These are phyloP conservation scores for Ivindomyrus marchei DNA, from an alignment of 2,113 vertebrate species.

Conservation along the genomic window DNA sequence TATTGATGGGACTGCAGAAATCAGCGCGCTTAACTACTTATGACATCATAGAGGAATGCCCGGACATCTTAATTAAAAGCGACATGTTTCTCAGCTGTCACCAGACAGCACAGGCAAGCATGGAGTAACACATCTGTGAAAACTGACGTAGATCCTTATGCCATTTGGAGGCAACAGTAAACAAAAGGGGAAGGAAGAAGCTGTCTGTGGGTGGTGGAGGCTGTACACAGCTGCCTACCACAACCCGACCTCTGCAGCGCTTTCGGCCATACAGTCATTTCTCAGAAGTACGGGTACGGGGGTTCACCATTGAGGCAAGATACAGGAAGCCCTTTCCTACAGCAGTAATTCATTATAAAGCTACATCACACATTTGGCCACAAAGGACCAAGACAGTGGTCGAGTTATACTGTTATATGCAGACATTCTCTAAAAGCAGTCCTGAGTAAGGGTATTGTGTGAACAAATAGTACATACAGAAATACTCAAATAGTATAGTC, in stretches of 20 bases:
- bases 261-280: not conserved
- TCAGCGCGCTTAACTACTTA: not conserved
- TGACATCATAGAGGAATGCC: not conserved
- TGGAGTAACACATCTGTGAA: not conserved
- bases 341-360: not conserved
- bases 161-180: not conserved
- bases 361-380: not conserved
- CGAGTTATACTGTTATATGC: not conserved
- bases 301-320: not conserved
- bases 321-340: not conserved
- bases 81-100: not conserved
- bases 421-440: not conserved
- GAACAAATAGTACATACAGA: not conserved
- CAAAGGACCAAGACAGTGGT: not conserved
- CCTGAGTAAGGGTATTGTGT: not conserved
- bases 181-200: not conserved
- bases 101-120: not conserved
- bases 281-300: not conserved
- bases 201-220: not conserved
- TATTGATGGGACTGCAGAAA: not conserved
- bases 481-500: not conserved
- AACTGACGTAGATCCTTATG: not conserved
- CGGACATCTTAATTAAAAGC: not conserved
- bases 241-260: not conserved
- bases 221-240: not conserved